Percentiles rank a stretch among this genome's conserved stretches.
phyloP scores from a whole-genome alignment of 2,888 invertebrate species.

The Muschampia plurimacula region DNA sequence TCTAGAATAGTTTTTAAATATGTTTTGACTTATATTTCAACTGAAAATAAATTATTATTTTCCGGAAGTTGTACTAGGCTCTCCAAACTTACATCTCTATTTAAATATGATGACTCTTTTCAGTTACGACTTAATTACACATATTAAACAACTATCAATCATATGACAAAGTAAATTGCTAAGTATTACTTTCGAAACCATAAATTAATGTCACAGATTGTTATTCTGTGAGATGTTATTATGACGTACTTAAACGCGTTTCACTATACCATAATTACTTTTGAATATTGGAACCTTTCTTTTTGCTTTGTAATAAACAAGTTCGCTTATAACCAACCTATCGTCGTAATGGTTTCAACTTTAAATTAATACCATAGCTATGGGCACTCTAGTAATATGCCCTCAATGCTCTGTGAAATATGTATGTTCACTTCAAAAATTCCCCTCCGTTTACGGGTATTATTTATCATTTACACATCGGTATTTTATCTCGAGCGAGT shows the following conservation, averaged over 20 bases:
- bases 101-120: slow-evolving; percentile 51
- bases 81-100: no score
- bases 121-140: slow-evolving; percentile 51
- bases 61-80: no score
- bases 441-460: slow-evolving; percentile 45
- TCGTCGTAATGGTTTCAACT: slow-evolving; percentile 71
- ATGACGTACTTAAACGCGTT: slow-evolving; percentile 68
- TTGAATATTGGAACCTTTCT: slow-evolving; percentile 34
- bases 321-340: slow-evolving; percentile 55
- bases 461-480: slow-evolving; percentile 61
- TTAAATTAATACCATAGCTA: slow-evolving; percentile 20
- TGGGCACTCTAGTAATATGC: not conserved
- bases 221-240: slow-evolving; percentile 72
- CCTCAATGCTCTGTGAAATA: slow-evolving; percentile 14
- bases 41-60: no score
- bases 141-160: slow-evolving; percentile 62
- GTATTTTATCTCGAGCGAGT: slow-evolving; percentile 59
- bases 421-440: slow-evolving; percentile 13
- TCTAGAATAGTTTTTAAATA: no score
- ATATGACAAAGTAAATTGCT: slow-evolving; percentile 65
- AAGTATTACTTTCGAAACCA: slow-evolving; percentile 71
- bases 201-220: slow-evolving; percentile 75
- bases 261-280: slow-evolving; percentile 73
- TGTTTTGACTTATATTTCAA: no score
- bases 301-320: slow-evolving; percentile 43